A percentile compares a stretch with the other conserved stretches of the same genome.
Conservation (phyloP, 2,113 vertebrate species). For the Eupsittula cactorum region DNA sequence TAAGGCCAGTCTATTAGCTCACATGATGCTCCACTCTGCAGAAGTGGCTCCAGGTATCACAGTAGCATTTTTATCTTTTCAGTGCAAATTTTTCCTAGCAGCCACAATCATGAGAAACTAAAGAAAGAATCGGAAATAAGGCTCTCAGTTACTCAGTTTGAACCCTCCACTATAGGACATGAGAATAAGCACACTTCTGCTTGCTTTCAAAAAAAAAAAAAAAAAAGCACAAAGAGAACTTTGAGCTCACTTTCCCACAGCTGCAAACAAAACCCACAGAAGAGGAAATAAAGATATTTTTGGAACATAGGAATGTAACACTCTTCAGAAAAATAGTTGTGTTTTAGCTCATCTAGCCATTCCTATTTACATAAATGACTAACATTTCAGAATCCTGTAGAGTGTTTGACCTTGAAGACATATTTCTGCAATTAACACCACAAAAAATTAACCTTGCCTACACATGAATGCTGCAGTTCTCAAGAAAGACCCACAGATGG, state of each 20-base stretch:
- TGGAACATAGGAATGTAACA: neutral
- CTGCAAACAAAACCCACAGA: neutral
- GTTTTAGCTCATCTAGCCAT: neutral
- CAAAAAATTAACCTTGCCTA: neutral
- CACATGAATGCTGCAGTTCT: neutral
- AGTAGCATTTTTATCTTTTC: neutral
- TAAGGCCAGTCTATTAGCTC: neutral
- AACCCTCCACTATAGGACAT: neutral
- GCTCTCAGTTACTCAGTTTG: neutral
- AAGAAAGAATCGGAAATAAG: neutral
- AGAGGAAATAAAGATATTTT: slow-evolving; percentile 4
- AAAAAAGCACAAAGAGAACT: neutral
- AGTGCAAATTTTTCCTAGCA: neutral
- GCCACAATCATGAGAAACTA: neutral
- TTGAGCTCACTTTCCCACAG: neutral
- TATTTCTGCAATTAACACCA: neutral
- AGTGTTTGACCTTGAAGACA: neutral
- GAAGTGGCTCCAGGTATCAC: neutral
- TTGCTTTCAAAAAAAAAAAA: neutral
- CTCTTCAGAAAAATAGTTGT: neutral
- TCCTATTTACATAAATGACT: neutral
- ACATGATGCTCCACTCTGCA: neutral
- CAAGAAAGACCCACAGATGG: neutral
- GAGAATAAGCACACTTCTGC: neutral
- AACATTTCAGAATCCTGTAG: neutral